These are phyloP conservation scores for Taeniopygia guttata DNA, from an alignment of 2,797 vertebrate genomes.

Conservation along the genomic window DNA sequence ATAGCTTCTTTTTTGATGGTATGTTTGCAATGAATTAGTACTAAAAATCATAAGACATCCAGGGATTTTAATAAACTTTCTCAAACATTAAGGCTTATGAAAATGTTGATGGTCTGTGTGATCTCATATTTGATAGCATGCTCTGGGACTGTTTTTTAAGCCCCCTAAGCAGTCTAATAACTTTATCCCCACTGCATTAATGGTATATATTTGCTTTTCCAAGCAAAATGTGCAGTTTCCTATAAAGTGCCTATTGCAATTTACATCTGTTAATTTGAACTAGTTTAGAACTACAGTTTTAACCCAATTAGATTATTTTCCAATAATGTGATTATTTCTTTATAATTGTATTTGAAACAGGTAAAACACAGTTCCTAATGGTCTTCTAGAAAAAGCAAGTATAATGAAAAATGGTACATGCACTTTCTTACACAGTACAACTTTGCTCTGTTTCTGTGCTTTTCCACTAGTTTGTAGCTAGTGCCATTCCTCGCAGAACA, in stretches of 20 bases:
- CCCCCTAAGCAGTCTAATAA: not conserved
- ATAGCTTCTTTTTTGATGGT: not conserved
- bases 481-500: not conserved
- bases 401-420: not conserved
- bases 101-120: not conserved
- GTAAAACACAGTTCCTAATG: not conserved
- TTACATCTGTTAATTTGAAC: constrained; percentile 4
- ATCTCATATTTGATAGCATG: not conserved
- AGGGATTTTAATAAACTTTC: not conserved
- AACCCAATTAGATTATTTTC: not conserved
- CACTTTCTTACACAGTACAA: not conserved
- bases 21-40: not conserved
- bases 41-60: not conserved
- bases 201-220: constrained; percentile 31
- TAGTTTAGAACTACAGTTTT: not conserved
- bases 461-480: not conserved
- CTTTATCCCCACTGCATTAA: constrained; percentile 6
- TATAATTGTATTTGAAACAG: not conserved
- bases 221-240: not conserved
- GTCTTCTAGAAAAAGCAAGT: not conserved
- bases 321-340: constrained; percentile 19
- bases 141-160: not conserved
- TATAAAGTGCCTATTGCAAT: not conserved
- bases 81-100: not conserved
- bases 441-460: not conserved